These are phyloP conservation scores for Hyles vespertilio DNA, from an alignment of 1,140 invertebrate genomes.

Conservation along the genomic window DNA sequence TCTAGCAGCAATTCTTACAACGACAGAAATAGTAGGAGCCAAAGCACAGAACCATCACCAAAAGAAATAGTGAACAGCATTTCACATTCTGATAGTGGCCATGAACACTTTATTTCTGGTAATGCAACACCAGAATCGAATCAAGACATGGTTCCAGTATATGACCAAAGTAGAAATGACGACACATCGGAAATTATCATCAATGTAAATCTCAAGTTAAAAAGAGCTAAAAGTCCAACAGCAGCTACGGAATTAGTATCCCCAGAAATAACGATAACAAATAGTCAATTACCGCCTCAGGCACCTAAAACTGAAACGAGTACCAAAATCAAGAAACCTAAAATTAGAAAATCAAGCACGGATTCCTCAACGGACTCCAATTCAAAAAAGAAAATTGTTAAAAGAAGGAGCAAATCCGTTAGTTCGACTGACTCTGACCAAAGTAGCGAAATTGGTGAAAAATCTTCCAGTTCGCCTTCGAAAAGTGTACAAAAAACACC, in stretches of 20 bases:
- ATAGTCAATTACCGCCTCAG: slow-evolving; percentile 77
- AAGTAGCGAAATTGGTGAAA: slow-evolving; percentile 41
- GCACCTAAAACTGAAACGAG: slow-evolving; percentile 75
- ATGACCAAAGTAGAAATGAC: slow-evolving; percentile 41
- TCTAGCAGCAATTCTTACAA: slow-evolving; percentile 33
- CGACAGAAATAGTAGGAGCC: slow-evolving; percentile 55
- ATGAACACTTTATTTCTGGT: slow-evolving; percentile 23
- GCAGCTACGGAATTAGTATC: slow-evolving; percentile 43
- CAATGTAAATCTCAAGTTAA: slow-evolving; percentile 63
- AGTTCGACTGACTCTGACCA: slow-evolving; percentile 76
- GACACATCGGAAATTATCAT: slow-evolving; percentile 59
- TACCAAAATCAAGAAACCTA: slow-evolving; percentile 67
- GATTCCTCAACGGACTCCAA: slow-evolving; percentile 62
- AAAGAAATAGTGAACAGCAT: slow-evolving; percentile 34
- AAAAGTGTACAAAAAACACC: slow-evolving; percentile 46
- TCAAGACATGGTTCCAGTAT: slow-evolving; percentile 31
- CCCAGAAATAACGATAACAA: slow-evolving; percentile 58
- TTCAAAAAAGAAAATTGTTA: slow-evolving; percentile 63
- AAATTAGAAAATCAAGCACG: slow-evolving; percentile 57
- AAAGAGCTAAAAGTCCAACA: slow-evolving; percentile 47
- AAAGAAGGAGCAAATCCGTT: slow-evolving; percentile 72
- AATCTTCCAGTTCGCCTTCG: slow-evolving; percentile 28
- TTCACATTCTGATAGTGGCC: slow-evolving; percentile 32
- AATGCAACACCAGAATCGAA: slow-evolving; percentile 26
- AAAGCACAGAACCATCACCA: slow-evolving; percentile 49